Base-by-base conservation (phyloP, 2,113 vertebrate genomes). In the Serinus canaria region DNA sequence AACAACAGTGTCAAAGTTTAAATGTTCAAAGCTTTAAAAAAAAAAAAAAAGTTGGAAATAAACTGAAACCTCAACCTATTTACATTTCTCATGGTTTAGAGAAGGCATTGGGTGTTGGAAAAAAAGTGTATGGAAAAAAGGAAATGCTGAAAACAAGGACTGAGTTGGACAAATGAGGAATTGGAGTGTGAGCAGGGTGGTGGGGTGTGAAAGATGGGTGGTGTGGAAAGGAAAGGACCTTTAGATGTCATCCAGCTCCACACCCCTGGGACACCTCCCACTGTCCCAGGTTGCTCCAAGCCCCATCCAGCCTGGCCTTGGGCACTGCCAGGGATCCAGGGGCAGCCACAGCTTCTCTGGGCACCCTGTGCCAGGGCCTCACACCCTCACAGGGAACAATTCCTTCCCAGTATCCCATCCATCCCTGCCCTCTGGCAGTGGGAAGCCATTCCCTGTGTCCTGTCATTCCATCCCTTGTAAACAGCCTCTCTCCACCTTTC, bases 241-340 rank as follows among this genome's bases (percentile, higher is more conserved):
- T 56, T 24, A 41, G 4, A 56, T 4, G 1, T 3, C 43, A 56
- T 23, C 8, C n/a, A 24, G 24, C 49, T 0, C 43, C 70, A 23
- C 50, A 19, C 2, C 5, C 8, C 14, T 66, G n/a, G 20, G 43
- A 49, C 35, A 41, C 4, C 15, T 41, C 1, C 59, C 19, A n/a
- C 23, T 7, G 0, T 0, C 28, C 23, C n/a, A n/a, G 33, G n/a
- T 0, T 6, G 14, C 33, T 46, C 39, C 81, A 23, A 46, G 28
- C 19, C 8, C 50, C 0, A 0, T 41, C 43, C 50, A 75, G 0
- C n/a, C 69, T 41, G 15, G 12, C 43, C 50, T 41, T 13, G 50
- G 70, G 1, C 59, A 47, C 23, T 74, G 0, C 28, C 59, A 64
- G 50, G 59, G 49, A 47, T 47, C 27, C 58, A 64, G 41, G 30